These are phyloP conservation scores for Sclerodermus sp. DNA, from an alignment of 2,888 invertebrate species.

Conservation along the genomic window DNA sequence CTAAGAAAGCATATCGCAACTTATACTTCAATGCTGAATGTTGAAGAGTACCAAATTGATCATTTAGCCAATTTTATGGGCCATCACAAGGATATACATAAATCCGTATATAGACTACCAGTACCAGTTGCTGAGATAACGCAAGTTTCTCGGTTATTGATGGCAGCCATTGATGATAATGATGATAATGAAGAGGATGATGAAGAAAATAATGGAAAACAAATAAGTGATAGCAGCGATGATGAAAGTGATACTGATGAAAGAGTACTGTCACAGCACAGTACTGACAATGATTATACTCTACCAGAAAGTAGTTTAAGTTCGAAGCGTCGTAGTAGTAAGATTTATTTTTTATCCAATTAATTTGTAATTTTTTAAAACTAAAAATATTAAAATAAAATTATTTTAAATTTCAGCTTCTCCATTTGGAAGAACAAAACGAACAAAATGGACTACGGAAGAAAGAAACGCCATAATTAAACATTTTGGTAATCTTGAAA, in stretches of 20 bases:
- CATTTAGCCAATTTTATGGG: slow-evolving; percentile 34
- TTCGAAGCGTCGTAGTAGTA: too few relatives aligned
- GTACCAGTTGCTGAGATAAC: slow-evolving; percentile 24
- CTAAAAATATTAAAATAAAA: background rate
- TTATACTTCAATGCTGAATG: slow-evolving; percentile 24
- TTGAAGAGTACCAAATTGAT: slow-evolving; percentile 28
- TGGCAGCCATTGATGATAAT: slow-evolving; percentile 14
- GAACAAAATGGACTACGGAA: background rate
- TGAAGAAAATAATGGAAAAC: background rate
- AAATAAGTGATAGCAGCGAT: background rate
- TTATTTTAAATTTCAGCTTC: background rate
- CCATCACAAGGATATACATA: slow-evolving; percentile 34
- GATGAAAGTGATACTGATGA: background rate
- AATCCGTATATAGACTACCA: slow-evolving; percentile 29
- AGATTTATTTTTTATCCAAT: background rate
- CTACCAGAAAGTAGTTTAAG: slow-evolving; percentile 1
- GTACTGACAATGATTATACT: background rate
- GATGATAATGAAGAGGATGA: background rate
- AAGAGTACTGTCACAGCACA: too few relatives aligned
- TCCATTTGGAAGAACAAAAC: slow-evolving; percentile 5
- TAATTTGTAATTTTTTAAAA: background rate
- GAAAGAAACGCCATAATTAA: background rate
- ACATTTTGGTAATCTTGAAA: background rate
- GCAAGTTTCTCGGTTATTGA: slow-evolving; percentile 26
- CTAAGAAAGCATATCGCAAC: slow-evolving; percentile 36